Percentiles rank a stretch among this genome's conserved stretches.
Evolutionary conservation across 2,888 invertebrate species (phyloP).

Genomic region (Ennomos fuscantarius): DNA sequence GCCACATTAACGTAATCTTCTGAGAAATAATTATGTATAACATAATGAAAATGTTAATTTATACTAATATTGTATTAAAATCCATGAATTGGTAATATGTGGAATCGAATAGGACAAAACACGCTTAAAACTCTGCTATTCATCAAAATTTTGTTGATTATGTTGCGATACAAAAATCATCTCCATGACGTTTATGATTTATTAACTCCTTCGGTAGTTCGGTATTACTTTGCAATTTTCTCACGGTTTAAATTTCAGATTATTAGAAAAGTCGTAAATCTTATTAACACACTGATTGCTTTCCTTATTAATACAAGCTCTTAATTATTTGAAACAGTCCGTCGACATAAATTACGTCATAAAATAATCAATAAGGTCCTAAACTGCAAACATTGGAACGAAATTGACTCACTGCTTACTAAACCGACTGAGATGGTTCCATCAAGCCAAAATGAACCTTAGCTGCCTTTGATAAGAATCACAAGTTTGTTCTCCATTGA

Average conservation of each 20-base stretch:
- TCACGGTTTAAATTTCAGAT: conserved; percentile 29
- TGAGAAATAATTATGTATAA: conserved; percentile 53
- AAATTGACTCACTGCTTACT: conserved; percentile 16
- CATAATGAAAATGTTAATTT: conserved; percentile 68
- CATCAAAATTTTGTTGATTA: conserved; percentile 16
- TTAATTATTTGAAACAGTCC: conserved; percentile 31
- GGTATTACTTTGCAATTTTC: conserved; percentile 22
- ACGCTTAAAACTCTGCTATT: conserved; percentile 17
- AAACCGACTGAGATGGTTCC: neutral
- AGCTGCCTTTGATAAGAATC: neutral
- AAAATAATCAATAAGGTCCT: conserved; percentile 34
- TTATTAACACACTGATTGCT: conserved; percentile 36
- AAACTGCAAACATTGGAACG: conserved; percentile 24
- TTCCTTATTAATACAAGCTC: conserved; percentile 37
- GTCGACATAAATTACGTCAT: conserved; percentile 29
- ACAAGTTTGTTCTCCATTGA: conserved; percentile 4
- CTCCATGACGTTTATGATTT: conserved; percentile 5
- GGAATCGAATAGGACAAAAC: conserved; percentile 38
- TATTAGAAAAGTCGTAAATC: conserved; percentile 32
- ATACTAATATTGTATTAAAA: conserved; percentile 57
- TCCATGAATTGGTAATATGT: conserved; percentile 48
- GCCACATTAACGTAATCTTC: conserved; percentile 34
- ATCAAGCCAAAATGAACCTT: conserved; percentile 11
- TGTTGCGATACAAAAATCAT: conserved; percentile 1
- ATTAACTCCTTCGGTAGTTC: conserved; percentile 25